phyloP scores from a whole-genome alignment of 2,113 vertebrate genomes.

The Rousettus leschenaultii region DNA sequence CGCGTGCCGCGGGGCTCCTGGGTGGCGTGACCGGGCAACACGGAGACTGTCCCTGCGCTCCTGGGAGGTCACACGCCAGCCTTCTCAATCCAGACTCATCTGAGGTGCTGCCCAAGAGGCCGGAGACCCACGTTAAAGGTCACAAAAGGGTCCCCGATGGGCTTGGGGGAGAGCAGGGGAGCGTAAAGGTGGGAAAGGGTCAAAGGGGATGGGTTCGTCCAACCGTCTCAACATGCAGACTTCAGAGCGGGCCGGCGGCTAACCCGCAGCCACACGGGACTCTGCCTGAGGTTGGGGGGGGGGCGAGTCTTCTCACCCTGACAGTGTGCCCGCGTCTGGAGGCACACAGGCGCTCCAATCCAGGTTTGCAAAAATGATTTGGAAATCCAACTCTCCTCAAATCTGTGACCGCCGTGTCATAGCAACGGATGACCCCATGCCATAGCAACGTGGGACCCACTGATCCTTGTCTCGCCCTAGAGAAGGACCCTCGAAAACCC shows the following conservation, averaged over 20 bases:
- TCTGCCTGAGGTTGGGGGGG: neutral
- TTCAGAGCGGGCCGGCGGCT: neutral
- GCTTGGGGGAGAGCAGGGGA: neutral
- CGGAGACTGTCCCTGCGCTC: neutral
- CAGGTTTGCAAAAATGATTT: neutral
- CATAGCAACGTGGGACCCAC: no score
- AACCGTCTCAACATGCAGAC: neutral
- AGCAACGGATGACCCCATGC: neutral
- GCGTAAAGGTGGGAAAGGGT: neutral
- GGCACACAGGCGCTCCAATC: no score
- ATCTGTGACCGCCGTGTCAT: neutral
- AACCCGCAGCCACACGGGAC: neutral
- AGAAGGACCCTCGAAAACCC: neutral
- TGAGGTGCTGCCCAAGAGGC: neutral
- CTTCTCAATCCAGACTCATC: neutral
- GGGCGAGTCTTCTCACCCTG: neutral
- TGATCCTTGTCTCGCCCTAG: neutral
- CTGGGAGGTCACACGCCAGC: neutral
- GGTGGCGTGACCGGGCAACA: neutral
- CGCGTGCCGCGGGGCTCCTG: neutral
- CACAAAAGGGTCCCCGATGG: neutral
- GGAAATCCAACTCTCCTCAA: neutral
- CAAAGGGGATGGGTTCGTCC: neutral
- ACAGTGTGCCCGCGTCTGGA: neutral
- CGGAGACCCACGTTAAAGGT: neutral